Evolutionary conservation across 2,797 vertebrate genomes (phyloP).

Genomic region (Heterohyrax brucei): DNA sequence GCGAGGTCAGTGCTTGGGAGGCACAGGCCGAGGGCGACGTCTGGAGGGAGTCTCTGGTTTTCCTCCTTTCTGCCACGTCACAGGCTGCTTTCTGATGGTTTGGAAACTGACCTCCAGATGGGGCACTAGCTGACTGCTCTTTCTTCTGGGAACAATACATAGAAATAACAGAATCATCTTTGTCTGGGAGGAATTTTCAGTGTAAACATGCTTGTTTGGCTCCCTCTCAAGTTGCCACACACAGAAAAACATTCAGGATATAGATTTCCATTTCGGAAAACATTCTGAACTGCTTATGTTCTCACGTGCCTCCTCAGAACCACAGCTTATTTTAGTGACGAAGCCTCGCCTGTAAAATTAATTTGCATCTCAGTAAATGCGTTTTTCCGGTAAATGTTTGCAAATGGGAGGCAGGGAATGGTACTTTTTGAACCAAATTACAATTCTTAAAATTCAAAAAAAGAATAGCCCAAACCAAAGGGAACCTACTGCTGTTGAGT

Average conservation of each 20-base stretch:
- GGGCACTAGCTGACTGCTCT: neutral
- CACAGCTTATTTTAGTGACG: neutral
- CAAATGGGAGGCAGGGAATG: neutral
- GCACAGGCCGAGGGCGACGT: neutral
- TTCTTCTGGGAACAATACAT: neutral
- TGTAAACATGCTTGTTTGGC: neutral
- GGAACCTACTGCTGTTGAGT: no score
- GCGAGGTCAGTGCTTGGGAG: neutral
- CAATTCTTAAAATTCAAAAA: neutral
- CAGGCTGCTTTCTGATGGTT: accelerated
- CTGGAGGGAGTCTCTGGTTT: neutral
- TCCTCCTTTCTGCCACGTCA: neutral
- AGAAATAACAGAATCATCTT: neutral
- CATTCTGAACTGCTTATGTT: neutral
- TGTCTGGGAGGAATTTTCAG: neutral
- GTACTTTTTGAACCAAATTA: neutral
- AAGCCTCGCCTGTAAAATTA: neutral
- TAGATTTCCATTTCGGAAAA: constrained; percentile 47
- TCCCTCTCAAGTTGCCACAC: neutral
- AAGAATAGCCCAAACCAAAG: neutral
- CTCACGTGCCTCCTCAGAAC: constrained; percentile 46
- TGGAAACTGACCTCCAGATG: neutral
- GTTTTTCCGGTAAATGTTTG: neutral
- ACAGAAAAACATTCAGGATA: neutral
- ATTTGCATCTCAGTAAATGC: neutral